Percentiles rank a stretch among this genome's conserved stretches.
Conservation (phyloP, 2,797 vertebrate genomes). For the Coranthus polyacanthus region DNA sequence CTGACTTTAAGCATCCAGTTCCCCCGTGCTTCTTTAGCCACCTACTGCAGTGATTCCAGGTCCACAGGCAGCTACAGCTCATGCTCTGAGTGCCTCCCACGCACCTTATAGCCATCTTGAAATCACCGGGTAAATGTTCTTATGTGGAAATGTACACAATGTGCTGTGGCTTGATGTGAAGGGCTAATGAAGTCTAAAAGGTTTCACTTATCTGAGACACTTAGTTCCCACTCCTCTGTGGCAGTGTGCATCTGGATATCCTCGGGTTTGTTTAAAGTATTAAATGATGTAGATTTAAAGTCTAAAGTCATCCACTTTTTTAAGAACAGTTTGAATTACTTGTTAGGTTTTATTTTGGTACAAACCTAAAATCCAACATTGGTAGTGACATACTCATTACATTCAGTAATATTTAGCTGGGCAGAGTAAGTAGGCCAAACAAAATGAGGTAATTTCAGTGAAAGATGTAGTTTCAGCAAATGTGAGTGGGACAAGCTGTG, state of each 20-base stretch:
- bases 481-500: constrained; percentile 29
- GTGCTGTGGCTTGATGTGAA: constrained; percentile 66
- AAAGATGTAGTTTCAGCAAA: constrained; percentile 56
- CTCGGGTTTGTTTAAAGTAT: constrained; percentile 28
- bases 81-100: constrained; percentile 75
- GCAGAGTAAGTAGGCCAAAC: constrained; percentile 67
- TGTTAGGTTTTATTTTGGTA: constrained; percentile 61
- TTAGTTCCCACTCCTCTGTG: constrained; percentile 43
- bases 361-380: constrained; percentile 47
- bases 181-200: constrained; percentile 76
- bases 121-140: constrained; percentile 75
- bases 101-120: constrained; percentile 61
- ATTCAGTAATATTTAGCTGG: constrained; percentile 68
- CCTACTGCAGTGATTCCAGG: constrained; percentile 69
- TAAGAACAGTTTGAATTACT: constrained; percentile 62
- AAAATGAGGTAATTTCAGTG: constrained; percentile 61
- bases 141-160: constrained; percentile 70
- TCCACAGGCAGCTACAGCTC: constrained; percentile 68
- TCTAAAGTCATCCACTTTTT: constrained; percentile 31
- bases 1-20: constrained; percentile 55
- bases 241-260: constrained; percentile 38
- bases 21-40: constrained; percentile 62
- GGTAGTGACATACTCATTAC: constrained; percentile 69
- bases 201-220: constrained; percentile 70
- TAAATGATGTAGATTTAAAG: constrained; percentile 31